Base-by-base conservation (phyloP, 2,113 vertebrate species). In the Bufo gargarizans region DNA sequence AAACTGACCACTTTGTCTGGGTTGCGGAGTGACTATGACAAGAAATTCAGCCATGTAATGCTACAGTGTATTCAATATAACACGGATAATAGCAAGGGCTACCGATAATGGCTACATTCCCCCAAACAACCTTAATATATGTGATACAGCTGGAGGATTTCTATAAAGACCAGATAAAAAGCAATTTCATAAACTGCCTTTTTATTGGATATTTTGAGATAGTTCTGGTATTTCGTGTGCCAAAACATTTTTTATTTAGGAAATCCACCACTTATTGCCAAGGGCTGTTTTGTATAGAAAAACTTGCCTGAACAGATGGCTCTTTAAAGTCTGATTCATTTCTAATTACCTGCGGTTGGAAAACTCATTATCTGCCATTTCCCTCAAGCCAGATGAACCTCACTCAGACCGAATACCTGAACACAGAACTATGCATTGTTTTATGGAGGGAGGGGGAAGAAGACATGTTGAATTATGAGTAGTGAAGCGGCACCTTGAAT, bases 291-390 rank as follows among this genome's bases (percentile, higher is more conserved):
- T 80, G 49, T 87, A 69, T 53, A 56, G 85, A 79, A 61, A 87
- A 80, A 87, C 77, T 87, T 69, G 59, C 79, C 67, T 16, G 53
- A 88, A 88, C 78, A 88, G 86, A 88, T 82, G 78, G 77, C 86
- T 56, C 65, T 85, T 72, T 87, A 79, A 86, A 86, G 76, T 81
- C 86, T 81, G 65, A 87, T 87, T 87, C 61, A 80, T 81, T 81
- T 87, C 77, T 69, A 87, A 86, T 86, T 78, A 78, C 85, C 74
- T 86, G 77, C 71, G 69, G 69, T 86, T 72, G 84, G 84, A 77
- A 86, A 77, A 86, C 84, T 86, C 84, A 86, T 77, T 76, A 61
- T 77, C 71, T 76, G 61, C 59, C 77, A 87, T 74, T 74, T 59
- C 53, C 65, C 79, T 88, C 77, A 87, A 87, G 61, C 77, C 77